Percentiles rank a stretch among this genome's conserved stretches.
Conservation (phyloP, 2,113 vertebrate genomes). For the Coptodon bakossiorum region DNA sequence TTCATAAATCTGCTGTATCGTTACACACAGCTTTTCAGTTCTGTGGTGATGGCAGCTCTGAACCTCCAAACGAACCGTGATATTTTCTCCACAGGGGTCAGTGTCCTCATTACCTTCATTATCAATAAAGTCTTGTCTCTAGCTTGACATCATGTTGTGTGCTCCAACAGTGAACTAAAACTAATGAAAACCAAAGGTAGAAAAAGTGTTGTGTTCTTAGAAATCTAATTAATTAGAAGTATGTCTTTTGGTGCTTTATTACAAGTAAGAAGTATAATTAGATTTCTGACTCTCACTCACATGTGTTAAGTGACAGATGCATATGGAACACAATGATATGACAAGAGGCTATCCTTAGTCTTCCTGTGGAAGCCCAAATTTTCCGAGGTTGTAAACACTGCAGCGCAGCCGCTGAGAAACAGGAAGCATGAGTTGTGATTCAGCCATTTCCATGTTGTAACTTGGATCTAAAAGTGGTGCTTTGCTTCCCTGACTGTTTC, state of each 20-base stretch:
- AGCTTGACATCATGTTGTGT: not conserved
- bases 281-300: not conserved
- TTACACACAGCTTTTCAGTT: not conserved
- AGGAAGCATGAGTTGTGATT: slow-evolving; percentile 58
- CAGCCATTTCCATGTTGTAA: slow-evolving; percentile 53
- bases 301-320: not conserved
- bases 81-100: not conserved
- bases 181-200: not conserved
- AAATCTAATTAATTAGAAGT: not conserved
- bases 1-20: not conserved
- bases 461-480: slow-evolving; percentile 38
- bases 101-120: not conserved
- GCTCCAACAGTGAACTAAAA: not conserved
- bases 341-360: not conserved
- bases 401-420: slow-evolving; percentile 30
- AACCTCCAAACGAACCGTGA: not conserved
- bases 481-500: slow-evolving; percentile 26
- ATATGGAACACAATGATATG: not conserved
- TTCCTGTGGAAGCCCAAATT: not conserved
- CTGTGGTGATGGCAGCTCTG: not conserved
- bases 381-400: not conserved
- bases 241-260: not conserved
- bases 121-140: not conserved
- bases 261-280: not conserved
- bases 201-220: not conserved